Conservation (phyloP, 2,797 vertebrate genomes). For the Macropodus opercularis region DNA sequence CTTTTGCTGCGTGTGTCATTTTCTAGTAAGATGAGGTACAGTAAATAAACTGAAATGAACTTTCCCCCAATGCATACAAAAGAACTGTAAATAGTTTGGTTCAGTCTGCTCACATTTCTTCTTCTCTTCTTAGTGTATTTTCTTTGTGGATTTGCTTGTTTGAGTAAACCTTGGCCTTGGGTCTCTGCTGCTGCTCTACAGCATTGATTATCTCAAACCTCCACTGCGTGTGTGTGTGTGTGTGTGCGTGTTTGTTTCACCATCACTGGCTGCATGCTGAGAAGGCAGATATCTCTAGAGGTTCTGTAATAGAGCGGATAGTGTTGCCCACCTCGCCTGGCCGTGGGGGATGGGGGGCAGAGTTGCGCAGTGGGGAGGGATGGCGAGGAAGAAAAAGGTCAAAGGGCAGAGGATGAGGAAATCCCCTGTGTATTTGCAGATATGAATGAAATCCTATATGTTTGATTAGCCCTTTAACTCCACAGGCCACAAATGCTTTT, state of each 20-base stretch:
- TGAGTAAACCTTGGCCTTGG: conserved; percentile 55
- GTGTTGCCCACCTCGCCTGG: conserved; percentile 66
- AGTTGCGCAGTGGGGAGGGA: conserved; percentile 28
- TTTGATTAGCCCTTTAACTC: conserved; percentile 65
- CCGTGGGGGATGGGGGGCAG: conserved; percentile 65
- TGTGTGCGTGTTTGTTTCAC: conserved; percentile 44
- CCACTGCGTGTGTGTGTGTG: conserved; percentile 33
- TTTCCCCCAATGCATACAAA: conserved; percentile 18
- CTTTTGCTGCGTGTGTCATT: conserved; percentile 2
- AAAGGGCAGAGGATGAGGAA: conserved; percentile 54
- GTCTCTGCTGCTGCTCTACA: conserved; percentile 56
- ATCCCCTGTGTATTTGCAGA: conserved; percentile 45
- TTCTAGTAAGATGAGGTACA: conserved; percentile 20
- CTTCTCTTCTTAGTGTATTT: conserved; percentile 23
- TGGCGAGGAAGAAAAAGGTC: conserved; percentile 37
- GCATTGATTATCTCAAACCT: conserved; percentile 73
- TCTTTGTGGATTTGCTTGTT: conserved; percentile 51
- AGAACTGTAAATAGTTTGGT: conserved; percentile 41
- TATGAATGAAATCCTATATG: conserved; percentile 66
- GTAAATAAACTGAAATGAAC: conserved; percentile 29
- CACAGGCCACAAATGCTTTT: conserved; percentile 31
- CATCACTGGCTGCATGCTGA: conserved; percentile 68
- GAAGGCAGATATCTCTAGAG: conserved; percentile 72
- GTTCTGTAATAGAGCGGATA: conserved; percentile 69
- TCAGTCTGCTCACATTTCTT: conserved; percentile 22